Percentiles rank a stretch among this genome's conserved stretches.
These are phyloP conservation scores for Pseudomyrmex dendroicus DNA, from an alignment of 1,140 invertebrate species.

Conservation along the genomic window DNA sequence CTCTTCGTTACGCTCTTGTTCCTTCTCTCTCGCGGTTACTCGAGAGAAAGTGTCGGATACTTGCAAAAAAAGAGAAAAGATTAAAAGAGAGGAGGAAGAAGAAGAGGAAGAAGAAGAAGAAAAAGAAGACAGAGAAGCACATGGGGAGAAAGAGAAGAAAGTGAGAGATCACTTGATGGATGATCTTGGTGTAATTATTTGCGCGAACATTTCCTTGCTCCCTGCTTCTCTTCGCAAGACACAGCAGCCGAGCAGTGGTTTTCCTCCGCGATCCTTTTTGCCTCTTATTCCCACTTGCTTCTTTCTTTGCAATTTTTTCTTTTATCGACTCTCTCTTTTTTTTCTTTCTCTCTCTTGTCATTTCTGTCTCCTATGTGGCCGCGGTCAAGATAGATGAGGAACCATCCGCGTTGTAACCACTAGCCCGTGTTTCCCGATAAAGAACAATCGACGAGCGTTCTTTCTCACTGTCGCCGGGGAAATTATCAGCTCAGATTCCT, in stretches of 20 bases:
- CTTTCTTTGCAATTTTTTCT: constrained; percentile 62
- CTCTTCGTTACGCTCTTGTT: not conserved
- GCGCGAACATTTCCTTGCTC: constrained; percentile 56
- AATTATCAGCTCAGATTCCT: constrained; percentile 40
- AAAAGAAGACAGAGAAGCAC: no score
- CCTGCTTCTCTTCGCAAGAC: constrained; percentile 47
- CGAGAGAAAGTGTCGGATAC: constrained; percentile 12
- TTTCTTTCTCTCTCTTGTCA: constrained; percentile 21
- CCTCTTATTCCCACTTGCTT: not conserved
- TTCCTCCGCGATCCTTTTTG: constrained; percentile 16
- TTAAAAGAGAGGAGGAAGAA: constrained; percentile 50
- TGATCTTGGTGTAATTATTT: constrained; percentile 75
- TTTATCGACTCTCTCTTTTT: constrained; percentile 51
- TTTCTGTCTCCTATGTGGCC: constrained; percentile 39
- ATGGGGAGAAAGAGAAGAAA: no score
- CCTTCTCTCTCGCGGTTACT: constrained; percentile 10
- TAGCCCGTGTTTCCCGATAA: constrained; percentile 67
- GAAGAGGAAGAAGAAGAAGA: constrained; percentile 11
- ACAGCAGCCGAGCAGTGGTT: constrained; percentile 8
- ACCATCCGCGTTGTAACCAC: constrained; percentile 58
- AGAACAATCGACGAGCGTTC: constrained; percentile 70
- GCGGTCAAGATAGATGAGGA: constrained; percentile 62
- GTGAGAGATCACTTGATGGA: constrained; percentile 63
- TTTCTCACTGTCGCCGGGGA: constrained; percentile 50
- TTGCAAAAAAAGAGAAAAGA: constrained; percentile 1